Percentiles rank a stretch among this genome's conserved stretches.
Conservation (phyloP, 2,113 vertebrate genomes). For the Madoqua kirkii region DNA sequence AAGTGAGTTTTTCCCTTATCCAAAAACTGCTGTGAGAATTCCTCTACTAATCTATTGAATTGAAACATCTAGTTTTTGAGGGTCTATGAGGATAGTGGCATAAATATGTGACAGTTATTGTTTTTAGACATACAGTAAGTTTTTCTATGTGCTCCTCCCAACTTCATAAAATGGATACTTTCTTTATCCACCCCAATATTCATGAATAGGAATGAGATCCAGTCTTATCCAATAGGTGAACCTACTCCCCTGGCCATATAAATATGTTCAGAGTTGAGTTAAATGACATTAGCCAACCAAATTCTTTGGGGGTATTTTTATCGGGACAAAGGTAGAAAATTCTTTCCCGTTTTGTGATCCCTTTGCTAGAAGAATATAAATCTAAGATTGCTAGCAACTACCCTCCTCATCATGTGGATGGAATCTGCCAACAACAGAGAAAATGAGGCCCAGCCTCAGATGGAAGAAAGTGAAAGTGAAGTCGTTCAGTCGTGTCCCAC, state of each 20-base stretch:
- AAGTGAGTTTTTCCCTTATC: background rate
- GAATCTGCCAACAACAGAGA: background rate
- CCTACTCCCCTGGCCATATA: background rate
- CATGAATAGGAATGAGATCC: background rate
- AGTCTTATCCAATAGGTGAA: background rate
- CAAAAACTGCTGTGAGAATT: background rate
- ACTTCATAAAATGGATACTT: background rate
- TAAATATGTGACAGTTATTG: background rate
- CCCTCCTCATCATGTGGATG: background rate
- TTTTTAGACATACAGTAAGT: background rate
- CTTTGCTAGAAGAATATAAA: background rate
- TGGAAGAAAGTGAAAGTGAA: background rate
- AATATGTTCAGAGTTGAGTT: background rate
- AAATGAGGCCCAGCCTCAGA: background rate
- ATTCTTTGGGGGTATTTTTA: background rate
- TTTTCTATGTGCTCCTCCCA: background rate
- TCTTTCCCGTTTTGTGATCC: background rate
- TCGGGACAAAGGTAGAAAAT: background rate
- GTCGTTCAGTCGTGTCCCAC: rapidly evolving
- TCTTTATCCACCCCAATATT: background rate
- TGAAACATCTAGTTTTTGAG: background rate
- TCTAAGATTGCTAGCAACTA: background rate
- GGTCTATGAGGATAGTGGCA: background rate
- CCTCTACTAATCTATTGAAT: background rate
- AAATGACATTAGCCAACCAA: background rate